Evolutionary conservation across 2,888 invertebrate species (phyloP), one percentile per base, ranked within the genome.

Genomic region (Heteropelma amictum): DNA sequence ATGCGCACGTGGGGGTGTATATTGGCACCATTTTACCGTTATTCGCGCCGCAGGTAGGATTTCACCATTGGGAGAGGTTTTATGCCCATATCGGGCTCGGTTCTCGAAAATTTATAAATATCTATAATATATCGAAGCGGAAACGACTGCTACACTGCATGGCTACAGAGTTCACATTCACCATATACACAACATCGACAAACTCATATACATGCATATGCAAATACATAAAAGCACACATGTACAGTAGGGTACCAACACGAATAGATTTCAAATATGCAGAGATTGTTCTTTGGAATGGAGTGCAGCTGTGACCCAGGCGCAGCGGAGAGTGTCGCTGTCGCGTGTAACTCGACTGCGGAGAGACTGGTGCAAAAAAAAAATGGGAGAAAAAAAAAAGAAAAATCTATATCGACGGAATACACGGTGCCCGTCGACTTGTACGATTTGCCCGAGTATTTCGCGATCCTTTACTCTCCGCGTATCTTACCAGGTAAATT

Each of bases 261-360:
- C 77, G 80, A 83, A 86, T 84, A 82, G 85, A 85, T 86, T 86
- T 86, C 84, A 86, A 86, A 85, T 85, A 85, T 86, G 85, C 84
- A 85, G 83, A 86, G 84, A 86, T 85, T 83, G 84, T 85, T 84
- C 83, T 81, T 81, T 79, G 82, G 79, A 85, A 85, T 84, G 78
- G 81, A 81, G 81, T 81, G 82, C 86, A 86, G 85, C 85, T 86
- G 84, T 78, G 84, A 80, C 84, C 80, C 76, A 38, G 58, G 77
- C n/a, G n/a, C n/a, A n/a, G 70, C 49, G 35, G 49, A 67, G 79
- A 78, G 81, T 82, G 81, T 82, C 80, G 83, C 81, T 68, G 61
- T 71, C 58, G 56, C 56, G 67, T 63, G 58, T 58, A 64, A 45
- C 65, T 65, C 53, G 65, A 30, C 53, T 42, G 42, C 21, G 54